Base-by-base conservation (phyloP, 1,140 invertebrate species). In the Zaprionus camerounensis region DNA sequence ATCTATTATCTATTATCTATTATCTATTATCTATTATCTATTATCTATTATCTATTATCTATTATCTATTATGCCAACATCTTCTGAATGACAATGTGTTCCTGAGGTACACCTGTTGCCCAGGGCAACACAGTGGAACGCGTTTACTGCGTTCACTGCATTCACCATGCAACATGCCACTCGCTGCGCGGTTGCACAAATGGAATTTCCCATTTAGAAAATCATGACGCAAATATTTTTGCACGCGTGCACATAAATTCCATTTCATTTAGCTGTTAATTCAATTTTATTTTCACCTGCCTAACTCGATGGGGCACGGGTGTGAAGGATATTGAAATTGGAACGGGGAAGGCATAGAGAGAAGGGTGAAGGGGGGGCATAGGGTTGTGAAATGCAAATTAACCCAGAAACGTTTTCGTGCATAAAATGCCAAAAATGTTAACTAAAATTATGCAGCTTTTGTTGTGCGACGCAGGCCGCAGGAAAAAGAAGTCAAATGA, bases 401-500 rank as follows among this genome's bases (percentile, higher is more conserved):
- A 88, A 86, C 84, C 83, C 77, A 80, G 74, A 86, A 86, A 86
- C 83, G 63, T 77, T 83, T 62, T 88, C 83, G 80, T 83, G 83
- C 83, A 86, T 88, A 71, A 86, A 88, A 86, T 88, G 77, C 80
- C 77, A 65, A 83, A 78, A 86, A 83, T 82, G 67, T 82, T 78
- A 83, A 77, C 83, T 80, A 80, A 83, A 86, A 88, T 86, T 80
- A 86, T 86, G 83, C 83, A 77, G 69, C 70, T 80, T 17, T 86
- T 67, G 64, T 66, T 66, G 64, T n/a, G 38, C 55, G n/a, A 36
- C 59, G 49, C 36, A 56, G 49, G 26, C 13, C 36, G 56, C 34
- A 11, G 28, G 28, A 81, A 63, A 67, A 34, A 44, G 26, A 70
- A 56, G 70, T 61, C 41, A 76, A 59, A 61, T 57, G 75, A 81